phyloP scores from a whole-genome alignment of 1,140 invertebrate species.

The Mya arenaria region DNA sequence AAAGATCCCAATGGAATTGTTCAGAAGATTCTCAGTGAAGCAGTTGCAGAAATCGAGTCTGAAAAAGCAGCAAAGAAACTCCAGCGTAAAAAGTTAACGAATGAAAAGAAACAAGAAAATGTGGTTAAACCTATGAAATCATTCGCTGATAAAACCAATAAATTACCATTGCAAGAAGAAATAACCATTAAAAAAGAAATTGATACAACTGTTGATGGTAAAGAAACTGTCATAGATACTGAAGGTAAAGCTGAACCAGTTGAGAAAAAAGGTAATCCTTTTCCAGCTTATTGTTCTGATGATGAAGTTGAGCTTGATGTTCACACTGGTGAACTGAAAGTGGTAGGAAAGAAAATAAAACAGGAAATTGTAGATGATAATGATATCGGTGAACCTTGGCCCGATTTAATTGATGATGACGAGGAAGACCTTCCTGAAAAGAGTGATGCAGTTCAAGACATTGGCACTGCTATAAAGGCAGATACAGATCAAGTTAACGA shows the following conservation, averaged over 20 bases:
- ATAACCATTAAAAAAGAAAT: too few relatives aligned
- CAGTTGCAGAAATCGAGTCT: neutral
- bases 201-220: neutral
- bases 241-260: neutral
- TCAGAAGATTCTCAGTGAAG: neutral
- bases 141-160: too few relatives aligned
- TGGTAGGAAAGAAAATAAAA: neutral
- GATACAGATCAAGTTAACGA: neutral
- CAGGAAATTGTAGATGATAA: too few relatives aligned
- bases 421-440: neutral
- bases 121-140: too few relatives aligned
- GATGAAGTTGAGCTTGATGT: conserved; percentile 47
- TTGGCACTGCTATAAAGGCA: neutral
- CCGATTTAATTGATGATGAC: too few relatives aligned
- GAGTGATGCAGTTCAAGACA: neutral
- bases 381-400: too few relatives aligned
- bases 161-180: too few relatives aligned
- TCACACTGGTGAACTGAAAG: conserved; percentile 41
- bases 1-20: neutral
- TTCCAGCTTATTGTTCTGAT: conserved; percentile 27
- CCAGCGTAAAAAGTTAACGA: neutral
- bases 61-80: neutral
- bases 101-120: neutral
- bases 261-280: neutral
- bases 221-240: neutral